Evolutionary conservation across 1,140 invertebrate species (phyloP).

Genomic region (Hylaeus volcanicus): DNA sequence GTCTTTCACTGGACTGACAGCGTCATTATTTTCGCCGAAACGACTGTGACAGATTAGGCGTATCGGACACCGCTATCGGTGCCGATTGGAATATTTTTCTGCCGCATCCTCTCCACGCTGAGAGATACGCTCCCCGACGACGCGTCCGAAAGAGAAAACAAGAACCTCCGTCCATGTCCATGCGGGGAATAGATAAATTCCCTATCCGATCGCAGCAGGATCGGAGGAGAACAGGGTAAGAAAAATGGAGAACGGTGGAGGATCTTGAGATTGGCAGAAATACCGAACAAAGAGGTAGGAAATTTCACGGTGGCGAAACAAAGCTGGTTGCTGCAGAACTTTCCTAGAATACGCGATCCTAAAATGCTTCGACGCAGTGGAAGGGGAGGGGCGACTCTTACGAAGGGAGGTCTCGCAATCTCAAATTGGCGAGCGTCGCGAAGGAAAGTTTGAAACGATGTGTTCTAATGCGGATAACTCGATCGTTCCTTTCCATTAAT

Average conservation of each 20-base stretch:
- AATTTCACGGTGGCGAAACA: slow-evolving; percentile 23
- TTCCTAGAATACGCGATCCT: too few relatives aligned
- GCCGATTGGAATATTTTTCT: slow-evolving; percentile 3
- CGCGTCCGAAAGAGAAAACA: not conserved
- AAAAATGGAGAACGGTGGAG: slow-evolving; percentile 1
- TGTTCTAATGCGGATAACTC: too few relatives aligned
- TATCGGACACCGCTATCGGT: slow-evolving; percentile 1
- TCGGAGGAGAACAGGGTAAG: not conserved
- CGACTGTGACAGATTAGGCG: slow-evolving; percentile 5
- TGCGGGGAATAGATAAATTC: not conserved
- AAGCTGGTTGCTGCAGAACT: too few relatives aligned
- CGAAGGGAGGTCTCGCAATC: too few relatives aligned
- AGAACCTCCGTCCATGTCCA: too few relatives aligned
- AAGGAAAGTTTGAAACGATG: too few relatives aligned
- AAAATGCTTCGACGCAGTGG: too few relatives aligned
- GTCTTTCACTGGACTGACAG: not conserved
- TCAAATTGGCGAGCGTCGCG: too few relatives aligned
- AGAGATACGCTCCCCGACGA: not conserved
- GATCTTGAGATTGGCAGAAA: slow-evolving; percentile 27
- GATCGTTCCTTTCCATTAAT: too few relatives aligned
- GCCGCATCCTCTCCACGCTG: not conserved
- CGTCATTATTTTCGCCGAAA: slow-evolving; percentile 5
- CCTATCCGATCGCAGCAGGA: too few relatives aligned
- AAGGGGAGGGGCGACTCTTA: too few relatives aligned
- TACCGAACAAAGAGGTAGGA: not conserved